A percentile compares a stretch with the other conserved stretches of the same genome.
phyloP scores from a whole-genome alignment of 2,797 vertebrate species.

The Urosaurus nigricauda region DNA sequence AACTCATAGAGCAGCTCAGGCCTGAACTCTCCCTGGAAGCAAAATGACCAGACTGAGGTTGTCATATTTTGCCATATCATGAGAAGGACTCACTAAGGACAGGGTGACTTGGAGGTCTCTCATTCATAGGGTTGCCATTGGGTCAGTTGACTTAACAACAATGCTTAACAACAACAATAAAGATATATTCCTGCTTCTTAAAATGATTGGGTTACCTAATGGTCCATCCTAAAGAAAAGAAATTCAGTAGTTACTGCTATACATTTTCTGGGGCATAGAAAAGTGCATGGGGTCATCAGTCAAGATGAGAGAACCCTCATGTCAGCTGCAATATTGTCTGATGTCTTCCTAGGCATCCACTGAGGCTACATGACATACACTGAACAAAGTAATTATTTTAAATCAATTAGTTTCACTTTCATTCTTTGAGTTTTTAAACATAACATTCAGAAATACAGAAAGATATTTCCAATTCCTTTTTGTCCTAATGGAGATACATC shows the following conservation, averaged over 20 bases:
- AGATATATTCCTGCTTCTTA: not conserved
- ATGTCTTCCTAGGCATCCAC: not conserved
- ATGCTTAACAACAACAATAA: too few species aligned
- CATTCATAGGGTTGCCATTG: too few species aligned
- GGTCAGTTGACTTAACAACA: too few species aligned
- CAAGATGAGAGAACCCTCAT: not conserved
- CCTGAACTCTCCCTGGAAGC: too few species aligned
- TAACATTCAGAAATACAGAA: slow-evolving; percentile 5
- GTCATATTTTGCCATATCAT: too few species aligned
- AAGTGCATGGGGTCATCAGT: not conserved
- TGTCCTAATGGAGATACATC: not conserved
- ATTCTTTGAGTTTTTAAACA: not conserved
- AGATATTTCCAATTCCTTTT: not conserved
- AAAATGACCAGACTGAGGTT: too few species aligned
- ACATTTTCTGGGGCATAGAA: not conserved
- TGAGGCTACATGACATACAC: not conserved
- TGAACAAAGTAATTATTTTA: not conserved
- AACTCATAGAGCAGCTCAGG: too few species aligned
- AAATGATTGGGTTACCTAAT: not conserved
- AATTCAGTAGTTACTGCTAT: not conserved
- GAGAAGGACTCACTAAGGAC: too few species aligned
- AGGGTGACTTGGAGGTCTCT: too few species aligned
- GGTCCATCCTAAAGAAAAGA: not conserved
- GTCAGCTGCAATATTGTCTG: not conserved
- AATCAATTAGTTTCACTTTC: not conserved